Conservation (phyloP, 2,888 invertebrate species). For the Parascotia fuliginaria region DNA sequence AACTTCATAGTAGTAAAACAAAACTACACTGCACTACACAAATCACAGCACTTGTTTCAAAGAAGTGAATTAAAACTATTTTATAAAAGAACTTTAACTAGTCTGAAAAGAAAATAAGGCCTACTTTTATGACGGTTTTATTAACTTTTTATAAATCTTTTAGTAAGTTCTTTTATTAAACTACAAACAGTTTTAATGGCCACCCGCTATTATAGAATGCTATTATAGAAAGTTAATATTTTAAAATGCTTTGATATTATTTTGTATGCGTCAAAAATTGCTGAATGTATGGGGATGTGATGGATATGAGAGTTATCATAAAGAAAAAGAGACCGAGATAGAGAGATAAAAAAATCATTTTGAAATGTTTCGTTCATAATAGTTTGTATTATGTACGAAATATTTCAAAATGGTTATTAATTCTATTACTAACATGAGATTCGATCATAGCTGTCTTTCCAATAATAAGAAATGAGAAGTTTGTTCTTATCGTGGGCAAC, state of each 20-base stretch:
- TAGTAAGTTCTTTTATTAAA: conserved; percentile 28
- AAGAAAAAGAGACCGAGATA: no score
- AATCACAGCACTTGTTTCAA: neutral
- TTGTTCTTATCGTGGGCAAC: no score
- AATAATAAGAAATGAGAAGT: no score
- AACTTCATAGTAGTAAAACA: neutral
- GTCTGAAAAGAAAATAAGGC: conserved; percentile 20
- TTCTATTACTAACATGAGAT: no score
- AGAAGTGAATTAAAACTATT: conserved; percentile 21
- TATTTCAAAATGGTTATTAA: no score
- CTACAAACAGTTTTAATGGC: conserved; percentile 24
- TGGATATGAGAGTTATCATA: no score
- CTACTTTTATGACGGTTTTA: conserved; percentile 21
- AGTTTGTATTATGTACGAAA: no score
- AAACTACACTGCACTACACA: neutral
- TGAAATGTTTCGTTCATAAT: no score
- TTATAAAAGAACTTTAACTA: conserved; percentile 10
- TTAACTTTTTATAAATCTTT: conserved; percentile 18
- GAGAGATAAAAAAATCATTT: no score
- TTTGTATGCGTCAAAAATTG: no score
- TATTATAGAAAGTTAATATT: conserved; percentile 14
- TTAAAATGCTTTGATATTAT: neutral
- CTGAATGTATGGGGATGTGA: no score
- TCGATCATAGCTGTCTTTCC: no score
- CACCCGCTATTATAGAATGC: conserved; percentile 29